A percentile compares a stretch with the other conserved stretches of the same genome.
These are phyloP conservation scores for Benitochromis conjunctus DNA, from an alignment of 2,113 vertebrate genomes.

Conservation along the genomic window DNA sequence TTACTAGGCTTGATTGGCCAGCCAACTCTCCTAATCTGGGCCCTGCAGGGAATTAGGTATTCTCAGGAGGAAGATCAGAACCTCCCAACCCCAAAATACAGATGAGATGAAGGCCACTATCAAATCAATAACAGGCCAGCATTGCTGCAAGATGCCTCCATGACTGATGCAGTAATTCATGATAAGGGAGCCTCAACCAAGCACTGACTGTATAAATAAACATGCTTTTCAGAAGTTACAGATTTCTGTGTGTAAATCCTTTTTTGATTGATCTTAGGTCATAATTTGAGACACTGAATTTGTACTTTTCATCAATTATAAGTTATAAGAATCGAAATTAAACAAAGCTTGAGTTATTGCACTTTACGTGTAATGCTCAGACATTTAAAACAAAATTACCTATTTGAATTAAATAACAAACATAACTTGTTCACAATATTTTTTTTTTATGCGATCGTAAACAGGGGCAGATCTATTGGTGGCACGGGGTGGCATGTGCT, in stretches of 20 bases:
- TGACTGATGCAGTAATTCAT: neutral
- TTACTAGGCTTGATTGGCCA: fast-evolving
- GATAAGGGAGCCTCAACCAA: neutral
- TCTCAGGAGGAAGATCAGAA: neutral
- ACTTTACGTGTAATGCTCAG: neutral
- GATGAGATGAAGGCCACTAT: neutral
- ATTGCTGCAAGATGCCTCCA: neutral
- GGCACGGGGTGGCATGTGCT: neutral
- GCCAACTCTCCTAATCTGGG: neutral
- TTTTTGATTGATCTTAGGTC: neutral
- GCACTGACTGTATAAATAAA: neutral
- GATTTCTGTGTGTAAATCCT: neutral
- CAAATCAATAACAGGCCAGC: neutral
- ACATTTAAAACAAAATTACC: fast-evolving
- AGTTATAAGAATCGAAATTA: neutral
- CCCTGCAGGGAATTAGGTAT: fast-evolving
- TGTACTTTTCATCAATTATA: neutral
- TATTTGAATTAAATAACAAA: neutral
- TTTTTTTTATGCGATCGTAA: fast-evolving
- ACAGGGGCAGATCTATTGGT: neutral
- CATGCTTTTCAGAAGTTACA: neutral
- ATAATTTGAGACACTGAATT: neutral
- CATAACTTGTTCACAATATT: too few species aligned
- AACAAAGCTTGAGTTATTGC: neutral
- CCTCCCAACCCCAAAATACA: neutral